Evolutionary conservation across 2,113 vertebrate genomes (phyloP).

Genomic region (Pteronura brasiliensis): DNA sequence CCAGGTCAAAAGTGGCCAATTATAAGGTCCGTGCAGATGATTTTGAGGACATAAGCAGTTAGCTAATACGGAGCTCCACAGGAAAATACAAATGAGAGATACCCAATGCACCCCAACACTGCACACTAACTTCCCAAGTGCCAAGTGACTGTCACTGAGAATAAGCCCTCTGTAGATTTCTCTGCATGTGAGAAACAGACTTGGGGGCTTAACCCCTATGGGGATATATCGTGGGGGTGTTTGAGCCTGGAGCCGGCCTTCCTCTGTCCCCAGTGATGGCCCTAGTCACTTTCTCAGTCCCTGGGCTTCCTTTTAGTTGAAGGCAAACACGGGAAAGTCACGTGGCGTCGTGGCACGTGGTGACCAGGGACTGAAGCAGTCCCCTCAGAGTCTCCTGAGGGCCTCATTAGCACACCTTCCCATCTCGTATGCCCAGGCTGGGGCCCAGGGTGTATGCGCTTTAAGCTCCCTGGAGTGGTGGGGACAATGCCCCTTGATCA

Average conservation of each 20-base stretch:
- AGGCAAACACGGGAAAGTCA: background rate
- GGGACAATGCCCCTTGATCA: background rate
- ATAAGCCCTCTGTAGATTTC: background rate
- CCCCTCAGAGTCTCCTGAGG: fast-evolving
- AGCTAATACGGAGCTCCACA: background rate
- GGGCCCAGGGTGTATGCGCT: background rate
- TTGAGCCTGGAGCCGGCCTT: background rate
- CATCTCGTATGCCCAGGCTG: background rate
- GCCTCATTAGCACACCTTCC: background rate
- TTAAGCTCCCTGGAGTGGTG: background rate
- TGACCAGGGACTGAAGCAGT: background rate
- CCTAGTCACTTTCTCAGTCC: background rate
- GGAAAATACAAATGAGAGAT: background rate
- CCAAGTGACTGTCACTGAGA: background rate
- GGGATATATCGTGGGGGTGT: background rate
- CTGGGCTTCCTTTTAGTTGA: background rate
- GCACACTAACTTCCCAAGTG: background rate
- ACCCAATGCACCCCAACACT: background rate
- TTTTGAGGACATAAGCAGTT: background rate
- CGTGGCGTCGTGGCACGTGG: background rate
- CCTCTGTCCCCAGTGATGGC: background rate
- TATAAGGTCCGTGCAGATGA: background rate
- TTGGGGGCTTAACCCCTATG: background rate
- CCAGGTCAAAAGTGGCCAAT: background rate
- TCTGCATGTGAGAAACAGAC: background rate